Evolutionary conservation across 2,888 invertebrate genomes (phyloP), one percentile per base, ranked within the genome.

Genomic region (Mythimna impura): DNA sequence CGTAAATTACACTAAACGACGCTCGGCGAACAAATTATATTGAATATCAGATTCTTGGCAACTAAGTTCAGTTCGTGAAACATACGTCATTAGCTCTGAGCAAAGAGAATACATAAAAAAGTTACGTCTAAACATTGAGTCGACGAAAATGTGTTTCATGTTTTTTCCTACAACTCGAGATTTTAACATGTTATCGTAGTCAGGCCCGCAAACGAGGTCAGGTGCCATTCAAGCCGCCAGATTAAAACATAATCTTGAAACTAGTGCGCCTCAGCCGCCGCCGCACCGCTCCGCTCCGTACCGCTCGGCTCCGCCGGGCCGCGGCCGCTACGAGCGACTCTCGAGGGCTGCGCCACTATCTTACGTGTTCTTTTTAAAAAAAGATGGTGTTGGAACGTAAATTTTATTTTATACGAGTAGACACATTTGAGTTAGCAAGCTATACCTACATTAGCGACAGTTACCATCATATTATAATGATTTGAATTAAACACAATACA

Each of bases 221-320:
- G 72, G 72, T 68, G 68, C 57, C 61, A 71, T 78, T 76, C 66
- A 73, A 36, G 64, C 52, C 47, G 50, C 68, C 43, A 75, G 66
- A 81, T 81, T 75, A 73, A 66, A 75, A 66, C 68, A 64, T 73
- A 73, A 81, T 73, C 36, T 57, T 55, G 62, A 12, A 47, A 67
- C 47, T 52, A 64, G 74, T 9, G 52, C 43, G 22, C 20, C n/a
- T 1, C 47, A 6, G n/a, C 43, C 14, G 50, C 67, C 25, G 17
- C 12, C 62, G 63, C 14, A 20, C 25, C 12, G 54, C n/a, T 8
- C 36, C 17, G 10, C 47, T 34, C 47, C 64, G 30, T 34, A 4
- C 10, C 43, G 22, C 43, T 8, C 30, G n/a, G 12, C 52, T 2
- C 57, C n/a, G 60, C 12, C 1, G 3, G 0, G 17, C 7, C 9